Percentiles rank a stretch among this genome's conserved stretches.
phyloP scores from a whole-genome alignment of 2,888 invertebrate species.

The Exocentrus adspersus region DNA sequence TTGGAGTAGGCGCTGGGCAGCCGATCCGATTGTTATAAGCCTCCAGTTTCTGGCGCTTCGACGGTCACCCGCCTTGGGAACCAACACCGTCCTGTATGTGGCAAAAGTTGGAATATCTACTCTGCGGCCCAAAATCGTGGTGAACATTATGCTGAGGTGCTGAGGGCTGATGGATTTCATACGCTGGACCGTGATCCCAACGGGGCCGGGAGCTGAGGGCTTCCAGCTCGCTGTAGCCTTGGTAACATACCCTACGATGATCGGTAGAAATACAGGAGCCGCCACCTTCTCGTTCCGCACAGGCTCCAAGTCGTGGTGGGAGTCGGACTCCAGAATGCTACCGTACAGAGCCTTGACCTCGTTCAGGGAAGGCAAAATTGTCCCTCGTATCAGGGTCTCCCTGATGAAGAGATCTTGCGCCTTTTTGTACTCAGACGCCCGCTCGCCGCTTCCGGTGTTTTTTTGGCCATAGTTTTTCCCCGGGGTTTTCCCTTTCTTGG shows the following conservation, averaged over 20 bases:
- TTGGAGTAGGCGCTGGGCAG: slow-evolving; percentile 47
- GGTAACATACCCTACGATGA: background rate
- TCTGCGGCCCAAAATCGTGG: background rate
- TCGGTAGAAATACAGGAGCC: background rate
- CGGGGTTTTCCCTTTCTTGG: no score
- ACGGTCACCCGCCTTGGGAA: background rate
- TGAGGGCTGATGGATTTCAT: background rate
- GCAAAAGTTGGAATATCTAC: background rate
- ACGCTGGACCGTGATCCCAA: background rate
- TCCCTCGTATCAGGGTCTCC: background rate
- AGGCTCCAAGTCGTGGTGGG: background rate
- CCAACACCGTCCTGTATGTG: background rate
- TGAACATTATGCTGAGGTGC: background rate
- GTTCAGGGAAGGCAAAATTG: background rate
- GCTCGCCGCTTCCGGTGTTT: background rate
- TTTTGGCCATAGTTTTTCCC: no score
- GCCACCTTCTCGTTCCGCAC: background rate
- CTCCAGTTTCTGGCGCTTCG: slow-evolving; percentile 45
- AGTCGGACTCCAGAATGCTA: background rate
- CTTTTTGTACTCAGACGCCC: background rate
- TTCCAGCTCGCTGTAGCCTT: background rate
- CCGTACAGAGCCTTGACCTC: background rate
- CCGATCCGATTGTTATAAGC: slow-evolving; percentile 50
- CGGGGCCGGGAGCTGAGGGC: background rate
- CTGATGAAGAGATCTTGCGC: background rate